Evolutionary conservation across 2,888 invertebrate species (phyloP).

Genomic region (Chloromyia formosa): DNA sequence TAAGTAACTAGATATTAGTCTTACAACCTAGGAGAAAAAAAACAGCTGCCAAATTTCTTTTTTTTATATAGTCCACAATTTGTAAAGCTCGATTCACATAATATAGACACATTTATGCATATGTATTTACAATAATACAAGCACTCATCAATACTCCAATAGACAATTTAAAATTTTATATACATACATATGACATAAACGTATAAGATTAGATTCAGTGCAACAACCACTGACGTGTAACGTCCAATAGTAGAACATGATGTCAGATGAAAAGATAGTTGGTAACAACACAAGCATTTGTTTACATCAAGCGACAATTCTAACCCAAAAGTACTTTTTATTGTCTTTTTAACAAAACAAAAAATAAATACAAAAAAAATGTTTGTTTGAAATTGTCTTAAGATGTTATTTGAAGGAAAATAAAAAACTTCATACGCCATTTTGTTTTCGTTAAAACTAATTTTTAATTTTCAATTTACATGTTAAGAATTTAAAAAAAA

Average conservation of each 20-base stretch:
- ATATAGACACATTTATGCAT: conserved; percentile 1
- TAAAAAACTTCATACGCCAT: no score
- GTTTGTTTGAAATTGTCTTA: no score
- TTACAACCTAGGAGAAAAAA: not conserved
- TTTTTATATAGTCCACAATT: not conserved
- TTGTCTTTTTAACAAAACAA: no score
- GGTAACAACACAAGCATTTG: not conserved
- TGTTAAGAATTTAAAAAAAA: no score
- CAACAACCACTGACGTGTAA: not conserved
- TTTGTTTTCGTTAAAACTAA: no score
- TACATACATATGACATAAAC: no score
- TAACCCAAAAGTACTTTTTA: not conserved
- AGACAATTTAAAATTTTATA: no score
- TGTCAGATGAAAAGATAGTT: not conserved
- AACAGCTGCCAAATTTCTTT: conserved; percentile 21
- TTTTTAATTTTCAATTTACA: no score
- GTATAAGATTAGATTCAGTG: not conserved
- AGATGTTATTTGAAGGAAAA: no score
- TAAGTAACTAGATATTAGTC: not conserved
- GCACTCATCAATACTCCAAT: not conserved
- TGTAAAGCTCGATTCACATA: conserved; percentile 6
- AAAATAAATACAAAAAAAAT: no score
- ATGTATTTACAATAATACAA: not conserved
- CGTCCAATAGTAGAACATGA: not conserved
- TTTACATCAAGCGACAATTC: not conserved